Percentiles rank a stretch among this genome's conserved stretches.
These are phyloP conservation scores for Petrocephalus zakoni DNA, from an alignment of 2,113 vertebrate species.

Conservation along the genomic window DNA sequence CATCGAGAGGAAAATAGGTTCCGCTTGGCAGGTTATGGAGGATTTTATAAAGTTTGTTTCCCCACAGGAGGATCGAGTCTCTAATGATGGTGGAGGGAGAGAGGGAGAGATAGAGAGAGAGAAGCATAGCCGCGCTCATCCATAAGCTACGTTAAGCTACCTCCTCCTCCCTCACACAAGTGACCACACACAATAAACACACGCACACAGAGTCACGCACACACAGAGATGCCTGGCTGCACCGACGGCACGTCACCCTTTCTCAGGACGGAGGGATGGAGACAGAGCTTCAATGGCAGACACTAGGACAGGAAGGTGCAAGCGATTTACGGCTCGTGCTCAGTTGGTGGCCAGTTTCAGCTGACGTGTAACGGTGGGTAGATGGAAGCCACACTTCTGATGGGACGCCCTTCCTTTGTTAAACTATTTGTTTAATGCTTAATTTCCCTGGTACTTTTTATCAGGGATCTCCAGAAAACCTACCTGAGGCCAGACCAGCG, in stretches of 20 bases:
- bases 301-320: conserved; percentile 41
- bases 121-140: background rate
- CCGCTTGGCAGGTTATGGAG: conserved; percentile 81
- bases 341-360: background rate
- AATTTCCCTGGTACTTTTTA: background rate
- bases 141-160: background rate
- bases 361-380: background rate
- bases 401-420: background rate
- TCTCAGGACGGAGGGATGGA: conserved; percentile 12
- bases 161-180: background rate
- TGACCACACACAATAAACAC: conserved; percentile 7
- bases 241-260: background rate
- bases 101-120: conserved; percentile 36
- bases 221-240: background rate
- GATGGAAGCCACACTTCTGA: background rate
- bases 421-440: background rate
- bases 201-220: background rate
- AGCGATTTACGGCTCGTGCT: too few relatives aligned
- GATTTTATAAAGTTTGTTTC: conserved; percentile 96
- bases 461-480: background rate
- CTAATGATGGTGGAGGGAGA: conserved; percentile 65
- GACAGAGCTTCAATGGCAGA: conserved; percentile 26
- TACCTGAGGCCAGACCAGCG: background rate
- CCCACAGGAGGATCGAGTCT: conserved; percentile 74
- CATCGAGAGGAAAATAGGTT: conserved; percentile 98